Base-by-base conservation (phyloP, 2,888 invertebrate species). In the Pristionchus entomophagus region DNA sequence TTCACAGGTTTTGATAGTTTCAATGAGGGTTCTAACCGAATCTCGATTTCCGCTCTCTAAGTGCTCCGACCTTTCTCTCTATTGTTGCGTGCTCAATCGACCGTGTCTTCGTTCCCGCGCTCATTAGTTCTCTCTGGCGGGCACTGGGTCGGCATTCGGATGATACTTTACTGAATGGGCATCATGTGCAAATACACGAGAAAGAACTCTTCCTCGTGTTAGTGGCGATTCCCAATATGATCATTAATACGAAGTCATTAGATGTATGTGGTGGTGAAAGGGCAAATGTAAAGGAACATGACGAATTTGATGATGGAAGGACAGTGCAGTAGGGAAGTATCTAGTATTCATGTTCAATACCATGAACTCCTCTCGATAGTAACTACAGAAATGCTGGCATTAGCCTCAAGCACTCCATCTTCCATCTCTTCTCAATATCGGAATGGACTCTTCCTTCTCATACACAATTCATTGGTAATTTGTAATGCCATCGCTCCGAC, bases 391-490 rank as follows among this genome's bases (percentile, higher is more conserved):
- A 6, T 45, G 45, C n/a, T n/a, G n/a, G 35, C 35, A 65, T 65
- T 65, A 65, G 65, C 41, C 41, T 73, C 73, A 73, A 73, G 41
- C 73, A n/a, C n/a, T n/a, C n/a, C n/a, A n/a, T n/a, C n/a, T n/a
- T n/a, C n/a, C 73, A 19, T 73, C 73, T 73, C n/a, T n/a, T n/a
- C 73, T 41, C 73, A 73, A 73, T 73, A 73, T 73, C 73, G 73
- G 73, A 73, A 73, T 73, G 73, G 41, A 45, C 73, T 73, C 41
- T 26, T 45, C 45, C 45, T 45, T 14, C 73, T 45, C 73, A 73
- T 73, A 73, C 73, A 73, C 73, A 73, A 73, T 73, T 73, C 73
- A 73, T 73, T 73, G 41, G 73, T 73, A 73, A 73, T 73, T 73
- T 73, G 73, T 73, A 73, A 73, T 73, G 73, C 73, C 41, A n/a